phyloP scores from a whole-genome alignment of 2,888 invertebrate species.

The Mesodorylaimus sp. region DNA sequence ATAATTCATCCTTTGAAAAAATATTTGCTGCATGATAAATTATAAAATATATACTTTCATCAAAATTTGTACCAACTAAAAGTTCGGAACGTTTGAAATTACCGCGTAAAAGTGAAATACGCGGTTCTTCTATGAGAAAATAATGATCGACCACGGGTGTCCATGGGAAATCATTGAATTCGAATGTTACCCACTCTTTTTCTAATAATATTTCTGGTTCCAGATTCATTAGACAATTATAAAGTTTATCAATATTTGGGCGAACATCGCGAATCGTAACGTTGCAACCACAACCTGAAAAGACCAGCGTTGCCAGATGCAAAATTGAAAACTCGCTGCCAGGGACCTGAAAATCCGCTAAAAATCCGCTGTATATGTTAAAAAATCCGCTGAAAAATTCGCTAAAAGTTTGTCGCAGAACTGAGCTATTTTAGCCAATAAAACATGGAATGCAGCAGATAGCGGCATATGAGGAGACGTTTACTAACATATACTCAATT shows the following conservation, averaged over 20 bases:
- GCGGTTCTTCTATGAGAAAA: slow-evolving; percentile 56
- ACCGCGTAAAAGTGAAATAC: slow-evolving; percentile 49
- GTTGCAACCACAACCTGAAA: slow-evolving; percentile 7
- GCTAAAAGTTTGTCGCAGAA: no score
- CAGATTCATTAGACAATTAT: slow-evolving; percentile 51
- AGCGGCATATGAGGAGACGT: no score
- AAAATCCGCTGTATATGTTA: no score
- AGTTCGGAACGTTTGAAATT: slow-evolving; percentile 82
- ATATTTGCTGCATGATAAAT: slow-evolving; percentile 54
- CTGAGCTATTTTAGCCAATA: no score
- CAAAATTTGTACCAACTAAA: slow-evolving; percentile 72
- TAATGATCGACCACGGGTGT: slow-evolving; percentile 80
- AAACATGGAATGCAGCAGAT: no score
- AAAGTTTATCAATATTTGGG: slow-evolving; percentile 44
- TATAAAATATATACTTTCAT: slow-evolving; percentile 83
- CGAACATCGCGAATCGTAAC: slow-evolving; percentile 1
- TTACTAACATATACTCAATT: no score
- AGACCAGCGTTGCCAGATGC: no score
- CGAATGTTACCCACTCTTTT: slow-evolving; percentile 17
- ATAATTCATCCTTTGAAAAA: slow-evolving; percentile 22
- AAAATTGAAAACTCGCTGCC: no score
- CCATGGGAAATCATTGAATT: slow-evolving; percentile 54
- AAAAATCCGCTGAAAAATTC: no score
- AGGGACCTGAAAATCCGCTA: no score
- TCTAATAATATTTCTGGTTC: slow-evolving; percentile 33